These are phyloP conservation scores for Semnopithecus entellus DNA, from an alignment of 2,113 vertebrate genomes.

Conservation along the genomic window DNA sequence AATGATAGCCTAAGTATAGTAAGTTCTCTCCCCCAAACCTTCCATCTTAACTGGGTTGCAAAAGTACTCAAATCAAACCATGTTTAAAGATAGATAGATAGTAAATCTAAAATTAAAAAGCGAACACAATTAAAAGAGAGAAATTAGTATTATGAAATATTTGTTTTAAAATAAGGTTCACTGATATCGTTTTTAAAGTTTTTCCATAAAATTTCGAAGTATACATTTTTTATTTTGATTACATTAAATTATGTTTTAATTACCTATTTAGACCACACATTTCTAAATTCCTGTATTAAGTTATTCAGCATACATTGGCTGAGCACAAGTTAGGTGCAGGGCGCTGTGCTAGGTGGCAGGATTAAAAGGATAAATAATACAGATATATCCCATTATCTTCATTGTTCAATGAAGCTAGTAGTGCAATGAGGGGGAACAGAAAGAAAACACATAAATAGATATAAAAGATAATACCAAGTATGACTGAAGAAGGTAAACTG, in stretches of 20 bases:
- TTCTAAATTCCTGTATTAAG: neutral
- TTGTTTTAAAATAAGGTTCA: neutral
- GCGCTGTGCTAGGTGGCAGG: neutral
- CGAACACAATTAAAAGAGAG: neutral
- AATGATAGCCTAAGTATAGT: slow-evolving; percentile 39
- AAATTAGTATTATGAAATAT: neutral
- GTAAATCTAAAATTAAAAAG: neutral
- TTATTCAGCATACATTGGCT: slow-evolving; percentile 11
- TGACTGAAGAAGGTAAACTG: neutral
- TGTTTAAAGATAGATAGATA: neutral
- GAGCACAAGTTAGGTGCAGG: neutral
- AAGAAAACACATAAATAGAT: neutral
- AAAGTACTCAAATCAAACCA: neutral
- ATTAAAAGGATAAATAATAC: neutral
- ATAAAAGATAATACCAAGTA: neutral
- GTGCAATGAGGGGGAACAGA: neutral
- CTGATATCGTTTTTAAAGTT: neutral
- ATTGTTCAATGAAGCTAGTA: neutral
- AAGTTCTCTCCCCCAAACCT: neutral
- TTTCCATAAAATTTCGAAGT: neutral
- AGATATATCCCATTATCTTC: neutral
- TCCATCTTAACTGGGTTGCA: neutral
- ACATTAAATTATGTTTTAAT: neutral
- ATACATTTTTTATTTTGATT: neutral
- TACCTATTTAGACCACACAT: neutral